Evolutionary conservation across 2,113 vertebrate genomes (phyloP), one percentile per base, ranked within the genome.

Genomic region (Trichomycterus rosablanca): DNA sequence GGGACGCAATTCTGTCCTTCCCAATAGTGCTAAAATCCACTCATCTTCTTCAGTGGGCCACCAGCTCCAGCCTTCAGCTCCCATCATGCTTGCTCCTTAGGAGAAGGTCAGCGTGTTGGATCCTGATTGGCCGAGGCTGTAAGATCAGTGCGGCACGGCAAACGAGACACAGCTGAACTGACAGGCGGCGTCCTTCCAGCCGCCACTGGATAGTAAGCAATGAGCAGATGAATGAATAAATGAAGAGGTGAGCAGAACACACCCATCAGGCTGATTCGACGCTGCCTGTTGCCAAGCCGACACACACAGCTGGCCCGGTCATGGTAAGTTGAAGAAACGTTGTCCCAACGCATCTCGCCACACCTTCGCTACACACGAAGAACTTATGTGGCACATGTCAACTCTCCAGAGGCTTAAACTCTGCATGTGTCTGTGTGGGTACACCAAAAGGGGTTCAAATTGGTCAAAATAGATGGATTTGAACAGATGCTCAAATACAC

Each of bases 1-100:
- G 39, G 50, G 35, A n/a, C 26, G 39, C 59, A 34, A 54, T 42
- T 55, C 7, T 45, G 26, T n/a, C 5, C 37, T 14, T 14, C 37
- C n/a, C 37, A n/a, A 4, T 40, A 2, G n/a, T 35, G 43, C 43
- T 43, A 61, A 28, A 59, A 48, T 62, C 59, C 68, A 70, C 74
- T 72, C 74, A 11, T 16, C 15, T 37, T 44, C 18, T 76, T 71
- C 70, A 77, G 80, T 85, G 79, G 75, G 79, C 75, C 81, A 87
- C 88, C 86, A 82, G 88, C 78, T 84, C 81, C 82, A 79, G 81
- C 89, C 76, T 89, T 91, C 89, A 89, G 73, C 81, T 86, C 75
- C 78, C 77, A 89, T 90, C 84, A 89, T 2, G 30, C 23, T 51
- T 69, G 76, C 59, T 71, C 72, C 71, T 69, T 7, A 8, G 74